phyloP scores from a whole-genome alignment of 2,113 vertebrate species.

The Entomyzon cyanotis region DNA sequence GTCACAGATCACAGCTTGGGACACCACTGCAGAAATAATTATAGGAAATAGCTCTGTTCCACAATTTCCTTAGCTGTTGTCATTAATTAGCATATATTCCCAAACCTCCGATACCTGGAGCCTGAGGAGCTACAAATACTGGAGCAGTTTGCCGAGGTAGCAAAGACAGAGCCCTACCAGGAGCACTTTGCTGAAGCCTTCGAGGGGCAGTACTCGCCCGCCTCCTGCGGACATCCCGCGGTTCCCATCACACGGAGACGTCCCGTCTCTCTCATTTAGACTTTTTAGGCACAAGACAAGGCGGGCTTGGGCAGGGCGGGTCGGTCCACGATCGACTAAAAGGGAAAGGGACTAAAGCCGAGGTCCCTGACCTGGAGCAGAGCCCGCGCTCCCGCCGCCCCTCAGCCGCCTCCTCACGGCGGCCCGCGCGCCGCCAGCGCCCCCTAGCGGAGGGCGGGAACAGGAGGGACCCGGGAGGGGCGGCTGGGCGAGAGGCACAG shows the following conservation, averaged over 20 bases:
- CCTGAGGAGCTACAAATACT: background rate
- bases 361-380: rapidly evolving
- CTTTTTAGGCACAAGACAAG: background rate
- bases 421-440: background rate
- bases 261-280: background rate
- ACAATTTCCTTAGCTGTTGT: background rate
- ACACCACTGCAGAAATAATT: background rate
- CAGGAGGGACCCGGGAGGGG: background rate
- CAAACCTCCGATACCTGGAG: rapidly evolving
- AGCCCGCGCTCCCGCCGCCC: rapidly evolving
- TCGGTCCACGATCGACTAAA: rapidly evolving
- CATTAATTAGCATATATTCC: background rate
- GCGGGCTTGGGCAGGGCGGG: background rate
- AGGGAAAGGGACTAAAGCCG: no score
- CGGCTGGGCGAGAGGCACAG: rapidly evolving
- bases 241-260: background rate
- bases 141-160: background rate
- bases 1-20: background rate
- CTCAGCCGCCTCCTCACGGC: conserved; percentile 18
- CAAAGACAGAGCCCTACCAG: background rate
- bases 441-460: background rate
- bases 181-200: background rate
- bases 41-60: background rate
- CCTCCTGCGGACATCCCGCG: background rate
- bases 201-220: rapidly evolving